Base-by-base conservation (phyloP, 2,113 vertebrate genomes). In the Taurulus bubalis region DNA sequence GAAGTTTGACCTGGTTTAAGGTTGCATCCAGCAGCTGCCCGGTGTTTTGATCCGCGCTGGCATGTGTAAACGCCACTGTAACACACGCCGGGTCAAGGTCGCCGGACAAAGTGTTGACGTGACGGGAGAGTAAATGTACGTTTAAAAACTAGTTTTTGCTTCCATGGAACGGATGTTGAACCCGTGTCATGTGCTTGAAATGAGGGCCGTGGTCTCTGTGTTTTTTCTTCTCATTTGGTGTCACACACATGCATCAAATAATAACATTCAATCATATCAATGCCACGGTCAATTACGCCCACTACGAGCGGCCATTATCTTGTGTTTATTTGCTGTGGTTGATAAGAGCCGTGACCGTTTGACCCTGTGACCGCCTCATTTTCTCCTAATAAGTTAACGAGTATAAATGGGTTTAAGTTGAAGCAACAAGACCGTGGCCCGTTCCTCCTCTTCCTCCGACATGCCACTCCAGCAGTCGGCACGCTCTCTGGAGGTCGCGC, bases 21-120 rank as follows among this genome's bases (percentile, higher is more conserved):
- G 69, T 65, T 63, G 78, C 68, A 10, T 79, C 45, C 63, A 73
- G 63, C 83, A 77, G 80, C 87, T 77, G 73, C 72, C 18, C 47
- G 2, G 38, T 45, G 72, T 82, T 76, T 70, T 72, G 75, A 72
- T 72, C 72, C 62, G 2, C 3, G n/a, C 45, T 70, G 69, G 75
- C 56, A 30, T 53, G 79, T 78, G 34, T 71, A n/a, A 80, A 45
- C 38, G 55, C 72, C 36, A 75, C 79, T 28, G 49, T 18, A 73
- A 72, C 82, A 77, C 76, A 68, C 30, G 68, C 20, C 2, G 62
- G 68, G 38, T 70, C 79, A 70, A 79, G 72, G 76, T 80, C 65
- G 67, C 34, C 28, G 12, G 65, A 69, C 28, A 30, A 10, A 34
- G 73, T 32, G 77, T 38, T 36, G 79, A 65, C 73, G 76, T 68